phyloP scores from a whole-genome alignment of 2,113 vertebrate genomes.

The Oostethus manadensis region DNA sequence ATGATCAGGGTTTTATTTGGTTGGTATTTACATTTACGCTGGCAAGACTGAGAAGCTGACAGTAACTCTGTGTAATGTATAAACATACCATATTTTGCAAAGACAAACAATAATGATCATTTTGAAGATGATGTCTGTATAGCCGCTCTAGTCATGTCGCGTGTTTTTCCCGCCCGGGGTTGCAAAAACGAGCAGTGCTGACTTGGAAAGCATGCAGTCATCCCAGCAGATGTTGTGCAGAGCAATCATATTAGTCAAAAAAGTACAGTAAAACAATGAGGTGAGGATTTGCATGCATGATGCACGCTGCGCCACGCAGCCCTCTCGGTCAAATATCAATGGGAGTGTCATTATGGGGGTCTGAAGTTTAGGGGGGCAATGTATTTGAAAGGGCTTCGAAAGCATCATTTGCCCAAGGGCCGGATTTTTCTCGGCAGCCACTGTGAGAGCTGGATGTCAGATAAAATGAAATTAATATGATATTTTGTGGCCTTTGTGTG shows the following conservation, averaged over 20 bases:
- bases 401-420: too few species aligned
- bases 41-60: too few species aligned
- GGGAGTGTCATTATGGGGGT: constrained; percentile 1
- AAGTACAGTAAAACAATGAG: constrained; percentile 34
- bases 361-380: background rate
- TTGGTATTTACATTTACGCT: too few species aligned
- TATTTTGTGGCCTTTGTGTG: too few species aligned
- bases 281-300: constrained; percentile 28
- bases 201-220: constrained; percentile 40
- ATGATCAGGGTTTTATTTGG: too few species aligned
- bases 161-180: constrained; percentile 42
- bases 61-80: too few species aligned
- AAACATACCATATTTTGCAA: too few species aligned
- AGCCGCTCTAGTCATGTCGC: constrained; percentile 29
- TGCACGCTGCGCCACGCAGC: constrained; percentile 31
- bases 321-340: constrained; percentile 38
- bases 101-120: too few species aligned
- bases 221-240: constrained; percentile 41
- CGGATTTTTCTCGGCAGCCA: too few species aligned
- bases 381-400: background rate
- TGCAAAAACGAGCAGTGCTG: constrained; percentile 17
- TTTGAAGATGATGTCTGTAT: too few species aligned
- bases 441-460: too few species aligned
- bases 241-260: constrained; percentile 34
- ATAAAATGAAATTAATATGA: too few species aligned